Base-by-base conservation (phyloP, 2,113 vertebrate species). In the Sturnus vulgaris region DNA sequence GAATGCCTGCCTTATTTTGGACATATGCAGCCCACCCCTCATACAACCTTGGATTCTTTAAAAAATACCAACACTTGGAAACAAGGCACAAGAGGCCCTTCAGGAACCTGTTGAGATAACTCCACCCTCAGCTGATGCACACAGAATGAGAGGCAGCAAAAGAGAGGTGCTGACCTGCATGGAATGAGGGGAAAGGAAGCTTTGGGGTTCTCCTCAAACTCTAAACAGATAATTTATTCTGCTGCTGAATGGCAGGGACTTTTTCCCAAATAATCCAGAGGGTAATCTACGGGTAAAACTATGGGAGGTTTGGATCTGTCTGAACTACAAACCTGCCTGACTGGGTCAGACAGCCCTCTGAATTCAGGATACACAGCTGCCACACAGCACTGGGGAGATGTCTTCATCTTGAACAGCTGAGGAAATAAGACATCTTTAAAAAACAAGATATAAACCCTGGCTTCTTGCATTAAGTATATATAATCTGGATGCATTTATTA, bases 231-330 rank as follows among this genome's bases (percentile, higher is more conserved):
- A 65, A 83, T 31, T 83, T 19, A 42, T 79, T 73, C 72, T 86
- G 33, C 68, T 90, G 66, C 33, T 71, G 64, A 71, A 81, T 40
- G 33, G 23, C 60, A 71, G 60, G 86, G 86, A 55, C 55, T 55
- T 93, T 86, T 66, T 15, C 75, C n/a, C 19, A 57, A 42, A 18
- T 77, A 70, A 94, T 83, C 52, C 52, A 47, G 42, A 88, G 86
- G 56, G 56, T 66, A 69, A 85, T 94, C 80, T 94, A 83, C 86
- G 68, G 76, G 72, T 72, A 92, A 92, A 93, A 70, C 40, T 49
- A 81, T 11, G 47, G 33, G 60, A 90, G 39, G 42, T 73, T 93
- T 18, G 9, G 53, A 40, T 82, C 63, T 81, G 64, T 63, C 47
- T 37, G 72, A 75, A 13, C 28, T 66, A 17, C 50, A 81, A 37